phyloP scores from a whole-genome alignment of 2,888 invertebrate genomes.

The Agrotis exclamationis region DNA sequence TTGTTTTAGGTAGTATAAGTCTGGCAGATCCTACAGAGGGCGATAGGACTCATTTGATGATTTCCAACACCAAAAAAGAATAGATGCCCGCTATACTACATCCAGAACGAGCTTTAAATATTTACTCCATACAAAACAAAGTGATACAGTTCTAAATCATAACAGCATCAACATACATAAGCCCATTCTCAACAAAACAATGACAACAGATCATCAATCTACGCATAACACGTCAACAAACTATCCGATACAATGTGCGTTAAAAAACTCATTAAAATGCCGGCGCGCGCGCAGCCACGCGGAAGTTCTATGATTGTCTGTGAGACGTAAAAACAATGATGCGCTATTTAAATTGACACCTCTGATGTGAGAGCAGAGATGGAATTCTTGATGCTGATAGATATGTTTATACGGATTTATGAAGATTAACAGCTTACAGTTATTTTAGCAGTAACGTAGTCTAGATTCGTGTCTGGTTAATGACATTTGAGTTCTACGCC shows the following conservation, averaged over 20 bases:
- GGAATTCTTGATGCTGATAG: constrained; percentile 7
- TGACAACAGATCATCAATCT: constrained; percentile 47
- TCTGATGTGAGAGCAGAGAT: constrained; percentile 26
- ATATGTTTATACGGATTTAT: neutral
- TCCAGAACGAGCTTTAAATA: constrained; percentile 7
- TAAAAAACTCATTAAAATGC: constrained; percentile 64
- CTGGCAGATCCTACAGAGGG: too few species aligned
- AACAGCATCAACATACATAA: constrained; percentile 15
- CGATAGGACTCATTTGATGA: too few species aligned
- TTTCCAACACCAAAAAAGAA: too few species aligned
- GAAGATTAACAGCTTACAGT: neutral
- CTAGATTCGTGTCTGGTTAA: too few species aligned
- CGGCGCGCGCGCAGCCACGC: constrained; percentile 53
- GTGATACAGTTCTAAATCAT: constrained; percentile 8
- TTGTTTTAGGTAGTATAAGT: too few species aligned
- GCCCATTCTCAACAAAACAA: constrained; percentile 32
- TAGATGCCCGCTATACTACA: neutral
- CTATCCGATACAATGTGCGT: constrained; percentile 51
- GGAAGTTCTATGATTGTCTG: constrained; percentile 55
- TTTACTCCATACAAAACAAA: neutral
- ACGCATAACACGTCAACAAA: constrained; percentile 45
- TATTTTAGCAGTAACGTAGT: too few species aligned
- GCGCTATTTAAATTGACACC: constrained; percentile 56
- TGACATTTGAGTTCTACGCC: too few species aligned
- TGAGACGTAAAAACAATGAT: constrained; percentile 59